These are phyloP conservation scores for Atrichornis clamosus DNA, from an alignment of 2,113 vertebrate genomes.

Conservation along the genomic window DNA sequence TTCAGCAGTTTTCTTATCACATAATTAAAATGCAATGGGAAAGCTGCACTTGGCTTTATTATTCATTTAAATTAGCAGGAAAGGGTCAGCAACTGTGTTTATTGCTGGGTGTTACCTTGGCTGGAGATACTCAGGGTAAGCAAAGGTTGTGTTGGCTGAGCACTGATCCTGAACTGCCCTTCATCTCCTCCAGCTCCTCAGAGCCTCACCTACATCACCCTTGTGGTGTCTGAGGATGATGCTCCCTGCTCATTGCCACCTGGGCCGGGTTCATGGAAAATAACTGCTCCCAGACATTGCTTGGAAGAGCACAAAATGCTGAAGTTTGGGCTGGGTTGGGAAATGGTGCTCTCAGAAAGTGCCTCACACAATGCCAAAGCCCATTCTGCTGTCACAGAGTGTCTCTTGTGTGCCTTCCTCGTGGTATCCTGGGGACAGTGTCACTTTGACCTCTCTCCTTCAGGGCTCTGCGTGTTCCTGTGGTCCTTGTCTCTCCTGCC, in stretches of 20 bases:
- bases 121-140: neutral
- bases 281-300: neutral
- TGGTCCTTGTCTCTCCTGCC: neutral
- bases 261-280: too few species aligned
- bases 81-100: neutral
- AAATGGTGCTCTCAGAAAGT: neutral
- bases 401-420: neutral
- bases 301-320: neutral
- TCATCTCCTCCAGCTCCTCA: neutral
- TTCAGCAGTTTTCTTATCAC: constrained; percentile 19
- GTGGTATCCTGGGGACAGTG: accelerated
- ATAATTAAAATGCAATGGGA: neutral
- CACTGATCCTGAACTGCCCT: neutral
- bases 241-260: neutral
- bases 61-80: neutral
- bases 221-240: neutral
- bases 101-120: neutral
- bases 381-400: neutral
- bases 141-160: neutral
- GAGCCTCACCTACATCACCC: neutral
- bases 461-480: neutral
- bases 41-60: neutral
- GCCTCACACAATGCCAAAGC: neutral
- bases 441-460: neutral
- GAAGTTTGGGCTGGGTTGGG: neutral